phyloP scores from a whole-genome alignment of 2,113 vertebrate genomes.

The Paramisgurnus dabryanus region DNA sequence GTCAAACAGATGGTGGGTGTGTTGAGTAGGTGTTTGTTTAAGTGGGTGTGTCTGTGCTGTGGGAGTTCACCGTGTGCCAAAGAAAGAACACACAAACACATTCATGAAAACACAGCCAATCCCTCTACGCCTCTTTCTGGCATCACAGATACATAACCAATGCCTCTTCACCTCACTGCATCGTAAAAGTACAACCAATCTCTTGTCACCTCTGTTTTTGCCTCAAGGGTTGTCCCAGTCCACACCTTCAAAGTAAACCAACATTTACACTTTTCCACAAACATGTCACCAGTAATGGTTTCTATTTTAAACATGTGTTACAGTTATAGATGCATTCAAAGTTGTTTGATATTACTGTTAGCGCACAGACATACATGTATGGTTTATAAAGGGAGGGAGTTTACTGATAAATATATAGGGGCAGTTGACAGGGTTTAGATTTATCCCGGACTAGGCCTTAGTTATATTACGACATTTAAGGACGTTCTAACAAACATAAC shows the following conservation, averaged over 20 bases:
- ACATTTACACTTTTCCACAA: slow-evolving; percentile 20
- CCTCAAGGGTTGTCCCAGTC: slow-evolving; percentile 21
- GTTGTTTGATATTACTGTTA: too few relatives aligned
- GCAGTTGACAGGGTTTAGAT: too few relatives aligned
- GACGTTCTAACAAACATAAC: too few relatives aligned
- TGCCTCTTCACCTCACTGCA: slow-evolving; percentile 25
- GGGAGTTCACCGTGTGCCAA: slow-evolving; percentile 6
- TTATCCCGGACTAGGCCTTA: too few relatives aligned
- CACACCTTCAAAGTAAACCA: slow-evolving; percentile 45
- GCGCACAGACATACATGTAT: too few relatives aligned
- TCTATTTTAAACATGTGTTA: neutral
- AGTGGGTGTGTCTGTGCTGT: slow-evolving; percentile 31
- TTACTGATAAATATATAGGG: too few relatives aligned
- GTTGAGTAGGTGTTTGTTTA: slow-evolving; percentile 35
- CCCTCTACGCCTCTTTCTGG: neutral
- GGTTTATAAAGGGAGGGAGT: too few relatives aligned
- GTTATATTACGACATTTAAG: too few relatives aligned
- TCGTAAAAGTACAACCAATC: slow-evolving; percentile 29
- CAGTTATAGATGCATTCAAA: neutral
- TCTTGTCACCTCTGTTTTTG: neutral
- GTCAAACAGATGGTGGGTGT: slow-evolving; percentile 25
- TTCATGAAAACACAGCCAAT: slow-evolving; percentile 22
- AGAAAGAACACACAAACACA: slow-evolving; percentile 41
- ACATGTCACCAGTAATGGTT: neutral
- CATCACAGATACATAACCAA: slow-evolving; percentile 31